Evolutionary conservation across 2,888 invertebrate species (phyloP).

Genomic region (Caenorhabditis sp.): DNA sequence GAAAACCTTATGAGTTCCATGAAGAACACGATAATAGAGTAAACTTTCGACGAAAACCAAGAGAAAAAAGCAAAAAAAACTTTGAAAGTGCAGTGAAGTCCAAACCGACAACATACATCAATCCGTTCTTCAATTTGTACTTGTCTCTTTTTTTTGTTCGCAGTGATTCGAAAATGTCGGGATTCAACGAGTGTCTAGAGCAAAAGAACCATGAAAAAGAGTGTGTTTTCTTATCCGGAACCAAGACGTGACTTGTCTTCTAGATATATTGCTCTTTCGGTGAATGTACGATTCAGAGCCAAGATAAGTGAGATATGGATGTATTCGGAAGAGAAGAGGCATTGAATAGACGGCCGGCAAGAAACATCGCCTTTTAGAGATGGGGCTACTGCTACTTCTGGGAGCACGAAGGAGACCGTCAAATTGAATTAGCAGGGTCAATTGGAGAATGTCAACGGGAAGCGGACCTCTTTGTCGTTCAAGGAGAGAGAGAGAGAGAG

Average conservation of each 20-base stretch:
- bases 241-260: background rate
- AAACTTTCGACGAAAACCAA: no score
- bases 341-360: constrained; percentile 17
- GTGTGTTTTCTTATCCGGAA: background rate
- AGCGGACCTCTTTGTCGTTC: constrained; percentile 12
- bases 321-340: background rate
- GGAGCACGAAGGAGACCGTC: constrained; percentile 27
- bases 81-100: background rate
- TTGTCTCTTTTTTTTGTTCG: constrained; percentile 18
- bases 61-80: background rate
- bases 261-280: background rate
- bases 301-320: constrained; percentile 33
- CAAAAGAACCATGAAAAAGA: constrained; percentile 15
- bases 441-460: constrained; percentile 49
- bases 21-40: no score
- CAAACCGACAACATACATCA: background rate
- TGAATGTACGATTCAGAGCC: constrained; percentile 35
- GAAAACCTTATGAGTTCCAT: no score
- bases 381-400: background rate
- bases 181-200: no score
- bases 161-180: no score
- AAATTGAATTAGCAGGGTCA: constrained; percentile 63
- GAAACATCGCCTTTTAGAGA: constrained; percentile 45
- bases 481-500: constrained; percentile 26
- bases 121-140: constrained; percentile 14